Conservation (phyloP, 1,140 invertebrate species). For the Eupristina koningsbergeri region DNA sequence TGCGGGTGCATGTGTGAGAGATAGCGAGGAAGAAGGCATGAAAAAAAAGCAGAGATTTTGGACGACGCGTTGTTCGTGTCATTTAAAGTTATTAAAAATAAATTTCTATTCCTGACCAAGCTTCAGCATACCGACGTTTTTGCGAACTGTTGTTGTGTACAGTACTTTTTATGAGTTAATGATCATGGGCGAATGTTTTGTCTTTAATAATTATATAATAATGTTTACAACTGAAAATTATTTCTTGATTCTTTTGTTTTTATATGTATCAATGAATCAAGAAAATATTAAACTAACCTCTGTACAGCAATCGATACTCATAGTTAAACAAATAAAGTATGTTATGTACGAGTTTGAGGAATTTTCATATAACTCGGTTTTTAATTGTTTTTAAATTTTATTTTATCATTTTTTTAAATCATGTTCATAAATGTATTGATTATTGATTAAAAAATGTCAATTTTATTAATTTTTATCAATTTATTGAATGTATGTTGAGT, state of each 20-base stretch:
- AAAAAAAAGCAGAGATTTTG: constrained; percentile 1
- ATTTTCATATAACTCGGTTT: constrained; percentile 30
- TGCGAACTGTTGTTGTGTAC: constrained; percentile 41
- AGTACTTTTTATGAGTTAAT: constrained; percentile 29
- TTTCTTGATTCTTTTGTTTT: constrained; percentile 22
- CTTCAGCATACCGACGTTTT: constrained; percentile 26
- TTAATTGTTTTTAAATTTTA: constrained; percentile 43
- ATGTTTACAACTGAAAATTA: not conserved
- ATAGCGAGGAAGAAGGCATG: too few relatives aligned
- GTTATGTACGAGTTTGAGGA: constrained; percentile 43
- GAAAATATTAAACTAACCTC: constrained; percentile 7
- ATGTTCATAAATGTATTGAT: constrained; percentile 24
- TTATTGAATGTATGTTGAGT: constrained; percentile 2
- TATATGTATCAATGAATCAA: not conserved
- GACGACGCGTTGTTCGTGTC: constrained; percentile 18
- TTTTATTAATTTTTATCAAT: constrained; percentile 37
- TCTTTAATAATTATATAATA: constrained; percentile 23
- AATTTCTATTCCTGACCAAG: constrained; percentile 38
- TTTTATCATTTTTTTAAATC: constrained; percentile 39
- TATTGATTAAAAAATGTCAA: constrained; percentile 24
- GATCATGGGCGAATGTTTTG: constrained; percentile 15
- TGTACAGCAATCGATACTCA: constrained; percentile 42
- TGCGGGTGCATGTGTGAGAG: not conserved
- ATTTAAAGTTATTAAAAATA: constrained; percentile 27
- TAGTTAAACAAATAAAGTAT: constrained; percentile 31